Conservation (phyloP, 2,113 vertebrate genomes). For the Lepus europaeus region DNA sequence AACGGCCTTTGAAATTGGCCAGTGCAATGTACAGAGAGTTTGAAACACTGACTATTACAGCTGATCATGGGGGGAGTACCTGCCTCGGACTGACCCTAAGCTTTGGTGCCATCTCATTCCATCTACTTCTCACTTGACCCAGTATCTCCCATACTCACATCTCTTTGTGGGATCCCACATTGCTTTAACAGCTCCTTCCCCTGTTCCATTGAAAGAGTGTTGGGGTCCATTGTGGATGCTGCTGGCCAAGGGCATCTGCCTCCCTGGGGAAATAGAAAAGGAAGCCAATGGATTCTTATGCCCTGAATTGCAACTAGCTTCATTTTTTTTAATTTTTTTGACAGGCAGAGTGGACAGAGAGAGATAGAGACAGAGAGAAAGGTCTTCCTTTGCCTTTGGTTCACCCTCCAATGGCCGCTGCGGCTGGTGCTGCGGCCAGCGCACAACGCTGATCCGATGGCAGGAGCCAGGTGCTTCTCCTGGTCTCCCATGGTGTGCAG, state of each 20-base stretch:
- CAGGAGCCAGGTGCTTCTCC: too few species aligned
- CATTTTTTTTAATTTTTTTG: too few species aligned
- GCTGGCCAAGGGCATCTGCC: fast-evolving
- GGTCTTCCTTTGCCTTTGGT: too few species aligned
- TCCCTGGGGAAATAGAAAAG: not conserved
- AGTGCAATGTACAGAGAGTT: fast-evolving
- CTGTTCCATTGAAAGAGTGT: constrained; percentile 30
- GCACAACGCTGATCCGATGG: too few species aligned
- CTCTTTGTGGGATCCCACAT: constrained; percentile 53
- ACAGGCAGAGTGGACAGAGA: too few species aligned
- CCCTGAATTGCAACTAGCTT: not conserved
- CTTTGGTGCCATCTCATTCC: too few species aligned
- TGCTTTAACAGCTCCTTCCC: constrained; percentile 47
- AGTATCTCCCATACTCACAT: not conserved
- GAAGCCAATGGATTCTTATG: not conserved
- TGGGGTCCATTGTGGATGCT: not conserved
- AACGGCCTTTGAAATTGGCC: too few species aligned
- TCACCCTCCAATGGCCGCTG: too few species aligned
- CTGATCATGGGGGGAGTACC: fast-evolving
- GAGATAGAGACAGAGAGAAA: too few species aligned
- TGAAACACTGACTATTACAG: not conserved
- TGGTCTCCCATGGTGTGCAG: too few species aligned
- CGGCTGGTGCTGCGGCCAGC: too few species aligned
- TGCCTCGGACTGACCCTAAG: too few species aligned
- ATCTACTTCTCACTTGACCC: not conserved